These are phyloP conservation scores for Hyalella azteca DNA, from an alignment of 2,888 invertebrate genomes.

Conservation along the genomic window DNA sequence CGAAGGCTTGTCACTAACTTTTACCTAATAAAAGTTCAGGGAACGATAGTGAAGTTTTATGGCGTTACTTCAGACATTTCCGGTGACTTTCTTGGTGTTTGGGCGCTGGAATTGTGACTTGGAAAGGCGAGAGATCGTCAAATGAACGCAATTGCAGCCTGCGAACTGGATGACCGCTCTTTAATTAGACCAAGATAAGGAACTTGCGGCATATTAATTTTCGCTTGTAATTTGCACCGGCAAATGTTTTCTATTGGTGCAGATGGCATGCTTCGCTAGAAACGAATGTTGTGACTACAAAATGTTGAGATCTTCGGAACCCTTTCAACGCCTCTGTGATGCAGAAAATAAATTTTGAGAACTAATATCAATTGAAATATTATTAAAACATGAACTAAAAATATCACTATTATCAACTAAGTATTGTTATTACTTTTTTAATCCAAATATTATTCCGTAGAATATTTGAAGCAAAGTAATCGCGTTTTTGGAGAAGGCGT, in stretches of 20 bases:
- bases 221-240: background rate
- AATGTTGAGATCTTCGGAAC: no score
- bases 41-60: conserved; percentile 26
- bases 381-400: no score
- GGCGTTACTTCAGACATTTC: background rate
- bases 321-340: no score
- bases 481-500: no score
- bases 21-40: background rate
- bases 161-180: background rate
- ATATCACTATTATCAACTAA: no score
- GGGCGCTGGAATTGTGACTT: background rate
- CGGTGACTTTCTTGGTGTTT: background rate
- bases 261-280: no score
- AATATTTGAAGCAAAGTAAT: no score
- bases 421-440: no score
- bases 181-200: background rate
- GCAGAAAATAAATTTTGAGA: no score
- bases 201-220: background rate
- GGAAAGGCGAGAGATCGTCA: background rate
- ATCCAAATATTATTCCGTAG: no score
- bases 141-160: background rate
- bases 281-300: no score
- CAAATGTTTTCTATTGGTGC: background rate
- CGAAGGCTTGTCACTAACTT: background rate
- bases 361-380: no score